A percentile compares a stretch with the other conserved stretches of the same genome.
Conservation (phyloP, 2,113 vertebrate genomes). For the Odobenus rosmarus region DNA sequence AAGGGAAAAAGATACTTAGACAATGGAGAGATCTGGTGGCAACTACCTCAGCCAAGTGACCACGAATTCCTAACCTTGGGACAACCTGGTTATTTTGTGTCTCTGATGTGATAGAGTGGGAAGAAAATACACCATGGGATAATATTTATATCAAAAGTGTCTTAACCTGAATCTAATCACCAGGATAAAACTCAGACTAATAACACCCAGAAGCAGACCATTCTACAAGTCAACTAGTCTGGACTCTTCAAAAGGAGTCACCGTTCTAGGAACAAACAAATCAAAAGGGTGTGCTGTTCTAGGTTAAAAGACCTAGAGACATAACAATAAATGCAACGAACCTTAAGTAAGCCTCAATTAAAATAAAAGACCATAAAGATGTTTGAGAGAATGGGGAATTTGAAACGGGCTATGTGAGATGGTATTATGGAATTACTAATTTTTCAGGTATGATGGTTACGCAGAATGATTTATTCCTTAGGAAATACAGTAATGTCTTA, state of each 20-base stretch:
- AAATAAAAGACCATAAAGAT: conserved; percentile 39
- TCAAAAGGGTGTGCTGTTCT: neutral
- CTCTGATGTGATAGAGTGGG: neutral
- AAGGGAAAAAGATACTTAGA: neutral
- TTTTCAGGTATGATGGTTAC: neutral
- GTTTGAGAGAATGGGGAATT: neutral
- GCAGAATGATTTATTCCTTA: neutral
- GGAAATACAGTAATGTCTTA: neutral
- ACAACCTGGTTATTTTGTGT: neutral
- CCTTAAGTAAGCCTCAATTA: neutral
- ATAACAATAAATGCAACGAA: neutral
- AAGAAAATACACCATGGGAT: neutral
- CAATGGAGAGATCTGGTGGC: neutral
- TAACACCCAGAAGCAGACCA: neutral
- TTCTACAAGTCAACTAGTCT: neutral
- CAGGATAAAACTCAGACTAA: neutral
- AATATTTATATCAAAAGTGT: neutral
- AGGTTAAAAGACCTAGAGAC: neutral
- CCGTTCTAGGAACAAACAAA: neutral
- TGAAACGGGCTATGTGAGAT: neutral
- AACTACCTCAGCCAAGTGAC: neutral
- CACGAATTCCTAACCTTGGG: neutral
- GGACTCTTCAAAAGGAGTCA: neutral
- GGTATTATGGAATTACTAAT: neutral
- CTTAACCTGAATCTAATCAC: neutral